phyloP scores from a whole-genome alignment of 2,113 vertebrate species.

The Speoplatyrhinus poulsoni region DNA sequence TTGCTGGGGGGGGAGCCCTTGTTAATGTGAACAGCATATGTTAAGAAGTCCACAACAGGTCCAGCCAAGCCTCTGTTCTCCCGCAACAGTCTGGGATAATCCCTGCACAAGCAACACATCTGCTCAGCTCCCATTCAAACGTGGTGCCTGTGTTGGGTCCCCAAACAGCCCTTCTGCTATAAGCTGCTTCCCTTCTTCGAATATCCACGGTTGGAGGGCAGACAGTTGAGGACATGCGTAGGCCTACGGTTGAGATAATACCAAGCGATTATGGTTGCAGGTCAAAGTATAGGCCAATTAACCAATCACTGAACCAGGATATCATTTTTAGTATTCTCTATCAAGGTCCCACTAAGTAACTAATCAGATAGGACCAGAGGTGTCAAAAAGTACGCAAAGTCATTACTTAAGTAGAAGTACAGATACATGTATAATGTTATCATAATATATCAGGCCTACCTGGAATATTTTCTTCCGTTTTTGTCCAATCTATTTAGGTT shows the following conservation, averaged over 20 bases:
- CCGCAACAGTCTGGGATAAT: slow-evolving; percentile 8
- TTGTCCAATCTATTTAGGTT: too few relatives aligned
- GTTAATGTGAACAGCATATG: slow-evolving; percentile 6
- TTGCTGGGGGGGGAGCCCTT: slow-evolving; percentile 6
- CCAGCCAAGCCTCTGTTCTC: slow-evolving; percentile 11
- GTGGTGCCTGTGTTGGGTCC: neutral
- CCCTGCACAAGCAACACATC: slow-evolving; percentile 15
- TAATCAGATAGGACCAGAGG: too few relatives aligned
- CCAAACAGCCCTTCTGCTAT: neutral
- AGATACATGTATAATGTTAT: too few relatives aligned
- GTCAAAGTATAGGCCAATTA: too few relatives aligned
- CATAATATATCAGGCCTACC: too few relatives aligned
- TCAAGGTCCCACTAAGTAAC: too few relatives aligned
- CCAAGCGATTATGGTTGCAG: neutral
- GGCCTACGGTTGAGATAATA: too few relatives aligned
- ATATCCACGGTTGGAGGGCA: slow-evolving; percentile 12
- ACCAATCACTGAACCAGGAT: too few relatives aligned
- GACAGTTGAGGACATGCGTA: neutral
- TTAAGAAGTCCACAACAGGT: neutral
- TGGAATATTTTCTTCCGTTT: too few relatives aligned
- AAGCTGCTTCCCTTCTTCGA: slow-evolving; percentile 17
- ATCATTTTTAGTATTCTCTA: too few relatives aligned
- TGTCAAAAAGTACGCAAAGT: too few relatives aligned
- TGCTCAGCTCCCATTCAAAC: slow-evolving; percentile 14
- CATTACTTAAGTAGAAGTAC: too few relatives aligned